Base-by-base conservation (phyloP, 2,888 invertebrate species). In the Trilocha varians region DNA sequence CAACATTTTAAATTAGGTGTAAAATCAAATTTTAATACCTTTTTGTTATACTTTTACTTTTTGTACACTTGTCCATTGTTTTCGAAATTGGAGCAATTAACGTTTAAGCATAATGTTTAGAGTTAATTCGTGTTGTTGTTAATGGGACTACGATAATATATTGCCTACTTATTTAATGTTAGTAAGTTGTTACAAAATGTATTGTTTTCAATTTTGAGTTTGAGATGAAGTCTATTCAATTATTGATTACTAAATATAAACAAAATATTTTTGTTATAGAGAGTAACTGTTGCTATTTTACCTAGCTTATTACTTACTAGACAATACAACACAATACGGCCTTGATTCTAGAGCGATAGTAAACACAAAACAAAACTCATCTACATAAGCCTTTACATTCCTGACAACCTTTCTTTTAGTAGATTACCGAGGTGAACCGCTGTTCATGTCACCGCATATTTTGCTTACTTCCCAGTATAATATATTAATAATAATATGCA, bases 401-500 rank as follows among this genome's bases (percentile, higher is more conserved):
- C 57, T 62, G 56, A 58, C 68, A 64, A 70, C 71, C 63, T 72
- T 74, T 71, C 64, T 65, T 67, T 68, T 60, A 64, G 57, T 53
- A 53, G 46, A 48, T 49, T 40, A 38, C 52, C 78, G 75, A 78
- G 78, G 79, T 66, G 46, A 79, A 66, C 79, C 40, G 57, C 63
- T 48, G 43, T 25, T 5, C 25, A 25, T 9, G 25, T 25, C 25
- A n/a, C n/a, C n/a, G n/a, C n/a, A n/a, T n/a, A n/a, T n/a, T n/a
- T n/a, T n/a, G n/a, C n/a, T n/a, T n/a, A n/a, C n/a, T n/a, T n/a
- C n/a, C n/a, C n/a, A n/a, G n/a, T n/a, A n/a, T n/a, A n/a, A n/a
- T n/a, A n/a, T n/a, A n/a, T n/a, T n/a, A n/a, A n/a, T n/a, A n/a
- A n/a, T n/a, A n/a, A n/a, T n/a, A n/a, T n/a, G n/a, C n/a, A n/a